Base-by-base conservation (phyloP, 37 sponge, comb jelly and placozoan species). In the Trichoplax adhaerens region DNA sequence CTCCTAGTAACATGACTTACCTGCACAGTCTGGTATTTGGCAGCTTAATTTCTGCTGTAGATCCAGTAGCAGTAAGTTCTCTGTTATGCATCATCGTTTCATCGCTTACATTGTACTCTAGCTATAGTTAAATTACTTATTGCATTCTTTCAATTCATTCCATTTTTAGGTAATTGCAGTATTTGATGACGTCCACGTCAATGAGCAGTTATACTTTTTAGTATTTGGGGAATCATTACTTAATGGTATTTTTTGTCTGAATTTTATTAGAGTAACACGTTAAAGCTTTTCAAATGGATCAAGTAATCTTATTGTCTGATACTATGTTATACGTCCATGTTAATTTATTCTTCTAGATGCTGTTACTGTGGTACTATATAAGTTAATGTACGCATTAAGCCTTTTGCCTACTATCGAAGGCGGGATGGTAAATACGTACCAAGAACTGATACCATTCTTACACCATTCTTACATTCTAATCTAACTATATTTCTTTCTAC, bases 161-260 rank as follows among this genome's bases (percentile, higher is more conserved):
- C 29, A 29, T 29, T 29, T 29, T 29, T 29, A 29, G 85, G 84
- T 77, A n/a, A 51, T 77, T 64, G 78, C 78, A 48, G 71, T 79
- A 10, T 79, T 75, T 75, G 69, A 77, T 7, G 58, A 78, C 48
- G 83, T 94, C 12, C 94, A 94, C 75, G 94, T 94, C 54, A 89
- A 88, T 76, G 81, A 83, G 62, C 67, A 88, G 5, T 69, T 94
- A 58, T 87, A 94, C 69, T 84, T 94, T 52, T 72, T 94, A 3
- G 94, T 94, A 53, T 88, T 88, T 83, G 94, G 94, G 77, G 94
- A 94, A 66, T 94, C 94, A 52, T 69, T 94, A 1, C 79, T 94
- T 50, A 94, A 94, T 75, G 91, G 86, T 90, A 65, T 57, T 2
- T 65, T 71, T n/a, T 65, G 66, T 48, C 73, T 70, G 29, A 75